Conservation (phyloP, 2,888 invertebrate genomes). For the Calameuta pallipes region DNA sequence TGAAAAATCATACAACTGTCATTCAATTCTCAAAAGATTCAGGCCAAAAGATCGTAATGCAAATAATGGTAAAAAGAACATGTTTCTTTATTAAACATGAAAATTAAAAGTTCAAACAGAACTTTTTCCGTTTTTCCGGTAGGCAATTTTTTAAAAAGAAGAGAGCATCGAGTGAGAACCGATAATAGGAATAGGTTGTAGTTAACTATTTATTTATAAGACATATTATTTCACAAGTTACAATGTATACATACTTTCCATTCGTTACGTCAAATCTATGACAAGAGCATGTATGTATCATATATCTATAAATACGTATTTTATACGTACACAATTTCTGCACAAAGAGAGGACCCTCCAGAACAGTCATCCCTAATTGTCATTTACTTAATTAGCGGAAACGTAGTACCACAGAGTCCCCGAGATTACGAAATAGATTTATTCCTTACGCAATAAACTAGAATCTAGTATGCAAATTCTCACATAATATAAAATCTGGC, state of each 20-base stretch:
- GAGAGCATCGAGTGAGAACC: background rate
- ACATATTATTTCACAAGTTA: slow-evolving; percentile 47
- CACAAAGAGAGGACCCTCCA: background rate
- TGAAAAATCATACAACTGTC: background rate
- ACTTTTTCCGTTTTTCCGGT: background rate
- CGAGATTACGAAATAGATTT: slow-evolving; percentile 1
- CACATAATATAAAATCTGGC: slow-evolving; percentile 33
- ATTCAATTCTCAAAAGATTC: background rate
- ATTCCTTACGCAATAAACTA: slow-evolving; percentile 7
- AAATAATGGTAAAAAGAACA: background rate
- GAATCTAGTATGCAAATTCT: slow-evolving; percentile 26
- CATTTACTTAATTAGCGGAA: background rate
- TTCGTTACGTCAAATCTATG: slow-evolving; percentile 14
- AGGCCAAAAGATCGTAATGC: background rate
- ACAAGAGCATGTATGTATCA: slow-evolving; percentile 16
- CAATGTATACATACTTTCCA: slow-evolving; percentile 47
- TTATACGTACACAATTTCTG: slow-evolving; percentile 3
- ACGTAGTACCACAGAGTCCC: background rate
- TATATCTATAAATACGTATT: slow-evolving; percentile 17
- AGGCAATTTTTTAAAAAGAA: background rate
- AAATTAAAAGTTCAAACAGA: background rate
- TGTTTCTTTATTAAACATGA: background rate
- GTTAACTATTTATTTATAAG: slow-evolving; percentile 50
- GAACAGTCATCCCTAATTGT: background rate
- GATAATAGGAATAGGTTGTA: slow-evolving; percentile 19